Evolutionary conservation across 2,888 invertebrate species (phyloP), one percentile per base, ranked within the genome.

Genomic region (Trachelus stipa): DNA sequence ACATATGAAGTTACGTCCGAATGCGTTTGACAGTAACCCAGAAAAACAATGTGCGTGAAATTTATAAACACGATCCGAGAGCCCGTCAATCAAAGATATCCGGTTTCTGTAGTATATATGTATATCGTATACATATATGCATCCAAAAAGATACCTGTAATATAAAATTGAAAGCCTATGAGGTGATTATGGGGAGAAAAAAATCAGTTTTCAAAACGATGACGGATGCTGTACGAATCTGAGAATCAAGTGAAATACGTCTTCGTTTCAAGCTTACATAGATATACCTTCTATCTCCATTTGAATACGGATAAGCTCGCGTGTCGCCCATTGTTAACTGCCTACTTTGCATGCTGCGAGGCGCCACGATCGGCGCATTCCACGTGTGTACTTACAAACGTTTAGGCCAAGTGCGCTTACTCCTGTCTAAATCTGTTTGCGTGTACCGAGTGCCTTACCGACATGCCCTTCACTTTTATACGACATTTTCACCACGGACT

Each of bases 271-370:
- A 77, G 79, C 81, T 81, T 82, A 81, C 73, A 77, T 9, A 56
- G 56, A 56, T 23, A 56, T 56, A 56, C 56, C 56, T 56, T 9
- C 23, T 23, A 56, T 2, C 71, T 69, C 76, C 37, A 35, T 31
- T 35, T 15, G 73, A 73, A 73, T 56, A 37, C 69, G 33, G 33
- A 37, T 37, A 76, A 40, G 69, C 69, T 68, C 30, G 73, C 69
- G 73, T 75, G 37, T 79, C 77, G 69, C 71, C 77, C 76, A 82
- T 82, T 83, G 81, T 82, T 80, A 81, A 77, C 78, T 79, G 73
- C 78, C 82, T 78, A 82, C 80, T 83, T 83, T 83, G 83, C 83
- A 83, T 83, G 81, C 79, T 74, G 79, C 76, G 73, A 79, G 74
- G 15, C 12, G 31, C 12, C 31, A 33, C 79, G 79, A 79, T 75